Evolutionary conservation across 2,113 vertebrate genomes (phyloP).

Genomic region (Cavia porcellus): DNA sequence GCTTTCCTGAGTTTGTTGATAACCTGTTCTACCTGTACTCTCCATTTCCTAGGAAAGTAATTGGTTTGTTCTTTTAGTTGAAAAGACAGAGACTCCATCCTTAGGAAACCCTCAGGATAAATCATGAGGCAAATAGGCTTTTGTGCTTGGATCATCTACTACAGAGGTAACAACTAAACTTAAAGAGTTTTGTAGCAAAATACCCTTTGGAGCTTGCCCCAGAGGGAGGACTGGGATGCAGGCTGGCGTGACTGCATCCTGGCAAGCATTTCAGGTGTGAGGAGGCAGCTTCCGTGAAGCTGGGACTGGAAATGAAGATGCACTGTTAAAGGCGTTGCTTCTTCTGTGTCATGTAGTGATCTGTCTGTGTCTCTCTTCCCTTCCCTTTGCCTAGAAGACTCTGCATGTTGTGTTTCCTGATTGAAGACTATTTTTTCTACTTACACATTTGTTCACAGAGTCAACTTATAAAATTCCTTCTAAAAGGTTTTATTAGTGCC

Average conservation of each 20-base stretch:
- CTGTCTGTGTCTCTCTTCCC: slow-evolving; percentile 11
- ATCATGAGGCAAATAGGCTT: slow-evolving; percentile 38
- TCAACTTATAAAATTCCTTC: neutral
- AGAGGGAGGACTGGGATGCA: slow-evolving; percentile 6
- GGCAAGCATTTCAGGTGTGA: slow-evolving; percentile 61
- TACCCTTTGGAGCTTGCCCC: slow-evolving; percentile 10
- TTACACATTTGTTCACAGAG: neutral
- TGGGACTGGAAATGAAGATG: slow-evolving; percentile 56
- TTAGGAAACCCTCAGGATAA: slow-evolving; percentile 6
- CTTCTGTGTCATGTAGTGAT: neutral
- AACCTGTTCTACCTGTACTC: neutral
- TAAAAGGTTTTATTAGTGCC: neutral
- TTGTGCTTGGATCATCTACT: slow-evolving; percentile 36
- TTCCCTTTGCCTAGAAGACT: slow-evolving; percentile 51
- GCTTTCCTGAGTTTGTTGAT: slow-evolving; percentile 28
- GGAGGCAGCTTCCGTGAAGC: slow-evolving; percentile 37
- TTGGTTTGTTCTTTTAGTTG: neutral
- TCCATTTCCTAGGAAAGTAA: slow-evolving; percentile 54
- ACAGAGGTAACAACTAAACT: slow-evolving; percentile 29
- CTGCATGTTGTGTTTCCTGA: slow-evolving; percentile 30
- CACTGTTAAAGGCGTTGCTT: neutral
- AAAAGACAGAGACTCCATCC: slow-evolving; percentile 14
- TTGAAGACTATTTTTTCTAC: neutral
- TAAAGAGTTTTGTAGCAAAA: slow-evolving; percentile 60
- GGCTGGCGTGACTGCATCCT: slow-evolving; percentile 48